A percentile compares a stretch with the other conserved stretches of the same genome.
phyloP scores from a whole-genome alignment of 1,140 invertebrate genomes.

The Cyphomyrmex costatus region DNA sequence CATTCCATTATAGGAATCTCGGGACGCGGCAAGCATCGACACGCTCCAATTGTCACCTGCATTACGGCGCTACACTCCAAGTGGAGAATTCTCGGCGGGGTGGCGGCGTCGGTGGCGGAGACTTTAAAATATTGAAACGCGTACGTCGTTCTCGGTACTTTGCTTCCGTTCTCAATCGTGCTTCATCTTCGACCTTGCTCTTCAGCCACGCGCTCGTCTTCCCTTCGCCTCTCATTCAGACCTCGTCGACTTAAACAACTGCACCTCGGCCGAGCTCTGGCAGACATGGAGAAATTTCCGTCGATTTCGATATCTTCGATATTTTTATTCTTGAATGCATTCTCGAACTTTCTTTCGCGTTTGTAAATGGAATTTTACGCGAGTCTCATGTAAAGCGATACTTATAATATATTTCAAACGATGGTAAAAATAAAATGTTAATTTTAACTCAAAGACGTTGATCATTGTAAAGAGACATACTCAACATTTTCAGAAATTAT shows the following conservation, averaged over 20 bases:
- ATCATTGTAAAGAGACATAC: neutral
- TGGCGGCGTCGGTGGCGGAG: slow-evolving; percentile 2
- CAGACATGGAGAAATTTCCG: slow-evolving; percentile 2
- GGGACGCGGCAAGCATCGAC: slow-evolving; percentile 68
- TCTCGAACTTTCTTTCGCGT: slow-evolving; percentile 14
- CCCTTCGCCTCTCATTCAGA: neutral
- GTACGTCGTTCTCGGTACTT: slow-evolving; percentile 66
- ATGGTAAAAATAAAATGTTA: neutral
- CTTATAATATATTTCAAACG: slow-evolving; percentile 8
- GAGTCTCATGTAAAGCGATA: slow-evolving; percentile 13
- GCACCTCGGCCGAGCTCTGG: slow-evolving; percentile 53
- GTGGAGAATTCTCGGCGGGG: slow-evolving; percentile 48
- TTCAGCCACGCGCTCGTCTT: slow-evolving; percentile 45
- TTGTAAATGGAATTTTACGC: slow-evolving; percentile 12
- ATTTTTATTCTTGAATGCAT: slow-evolving; percentile 44
- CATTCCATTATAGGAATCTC: slow-evolving; percentile 77
- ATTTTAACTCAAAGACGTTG: too few species aligned
- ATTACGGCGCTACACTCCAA: slow-evolving; percentile 65
- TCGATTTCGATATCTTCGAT: slow-evolving; percentile 21
- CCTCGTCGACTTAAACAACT: slow-evolving; percentile 66
- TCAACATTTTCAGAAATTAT: slow-evolving; percentile 1
- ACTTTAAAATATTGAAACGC: slow-evolving; percentile 80
- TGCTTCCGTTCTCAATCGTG: slow-evolving; percentile 36
- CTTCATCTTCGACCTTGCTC: slow-evolving; percentile 54
- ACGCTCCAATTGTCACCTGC: slow-evolving; percentile 78